Conservation (phyloP, 23 tunicate species). For the Styela plicata region DNA sequence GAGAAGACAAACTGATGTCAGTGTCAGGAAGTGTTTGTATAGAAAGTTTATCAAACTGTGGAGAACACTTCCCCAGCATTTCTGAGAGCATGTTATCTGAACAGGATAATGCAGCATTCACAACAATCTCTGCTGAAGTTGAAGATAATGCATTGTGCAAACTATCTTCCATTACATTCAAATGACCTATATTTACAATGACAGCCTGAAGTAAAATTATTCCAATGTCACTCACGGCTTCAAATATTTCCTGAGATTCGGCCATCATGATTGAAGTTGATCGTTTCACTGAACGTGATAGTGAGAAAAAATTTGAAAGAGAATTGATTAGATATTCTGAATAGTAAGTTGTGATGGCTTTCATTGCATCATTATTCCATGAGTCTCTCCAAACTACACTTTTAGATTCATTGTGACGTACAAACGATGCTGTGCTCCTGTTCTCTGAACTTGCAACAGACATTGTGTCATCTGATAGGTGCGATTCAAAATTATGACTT, state of each 20-base stretch:
- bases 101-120: constrained; percentile 20
- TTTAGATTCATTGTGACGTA: constrained; percentile 14
- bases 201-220: constrained; percentile 26
- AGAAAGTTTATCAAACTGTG: constrained; percentile 6
- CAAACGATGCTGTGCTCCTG: constrained; percentile 4
- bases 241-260: not conserved
- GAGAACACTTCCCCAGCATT: constrained; percentile 6
- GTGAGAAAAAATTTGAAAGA: not conserved
- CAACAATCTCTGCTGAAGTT: not conserved
- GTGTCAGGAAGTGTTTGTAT: not conserved
- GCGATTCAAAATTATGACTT: constrained; percentile 14
- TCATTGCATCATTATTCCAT: constrained; percentile 77
- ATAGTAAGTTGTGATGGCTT: constrained; percentile 33
- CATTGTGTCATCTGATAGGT: constrained; percentile 39
- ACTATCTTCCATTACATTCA: constrained; percentile 43
- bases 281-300: not conserved
- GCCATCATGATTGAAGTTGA: not conserved
- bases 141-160: not conserved
- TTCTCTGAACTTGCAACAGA: constrained; percentile 71
- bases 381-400: constrained; percentile 88
- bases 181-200: constrained; percentile 45
- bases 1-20: constrained; percentile 40
- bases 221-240: not conserved
- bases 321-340: not conserved
- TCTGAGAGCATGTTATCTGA: constrained; percentile 10